Conservation (phyloP, 2,797 vertebrate species). For the Epinephelus coioides region DNA sequence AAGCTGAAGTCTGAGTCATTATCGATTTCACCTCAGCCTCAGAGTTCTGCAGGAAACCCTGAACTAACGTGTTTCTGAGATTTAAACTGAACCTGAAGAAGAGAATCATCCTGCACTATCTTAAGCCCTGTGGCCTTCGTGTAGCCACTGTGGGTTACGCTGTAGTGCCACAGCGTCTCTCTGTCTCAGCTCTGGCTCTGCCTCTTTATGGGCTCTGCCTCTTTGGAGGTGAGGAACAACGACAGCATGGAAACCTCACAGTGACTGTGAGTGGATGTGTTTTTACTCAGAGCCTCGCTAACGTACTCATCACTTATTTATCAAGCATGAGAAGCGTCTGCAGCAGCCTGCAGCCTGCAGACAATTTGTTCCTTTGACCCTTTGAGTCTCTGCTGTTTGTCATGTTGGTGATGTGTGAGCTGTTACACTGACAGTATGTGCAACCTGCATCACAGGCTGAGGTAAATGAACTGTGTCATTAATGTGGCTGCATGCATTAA, state of each 20-base stretch:
- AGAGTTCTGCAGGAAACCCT: constrained; percentile 13
- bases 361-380: no score
- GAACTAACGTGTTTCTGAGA: not conserved
- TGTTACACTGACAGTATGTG: not conserved
- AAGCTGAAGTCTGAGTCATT: not conserved
- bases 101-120: constrained; percentile 37
- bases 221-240: constrained; percentile 50
- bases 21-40: not conserved
- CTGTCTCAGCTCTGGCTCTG: constrained; percentile 46
- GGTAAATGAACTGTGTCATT: no score
- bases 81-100: not conserved
- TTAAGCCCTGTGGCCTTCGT: constrained; percentile 50
- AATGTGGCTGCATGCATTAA: no score
- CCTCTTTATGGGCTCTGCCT: constrained; percentile 49
- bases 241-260: not conserved
- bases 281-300: not conserved
- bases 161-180: constrained; percentile 52
- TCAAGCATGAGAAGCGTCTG: constrained; percentile 9
- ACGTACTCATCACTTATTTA: constrained; percentile 1
- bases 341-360: not conserved
- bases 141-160: constrained; percentile 58
- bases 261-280: constrained; percentile 4
- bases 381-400: not conserved
- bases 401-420: constrained; percentile 5
- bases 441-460: no score